Evolutionary conservation across 1,140 invertebrate species (phyloP).

Genomic region (Proctacanthus coquilletti): DNA sequence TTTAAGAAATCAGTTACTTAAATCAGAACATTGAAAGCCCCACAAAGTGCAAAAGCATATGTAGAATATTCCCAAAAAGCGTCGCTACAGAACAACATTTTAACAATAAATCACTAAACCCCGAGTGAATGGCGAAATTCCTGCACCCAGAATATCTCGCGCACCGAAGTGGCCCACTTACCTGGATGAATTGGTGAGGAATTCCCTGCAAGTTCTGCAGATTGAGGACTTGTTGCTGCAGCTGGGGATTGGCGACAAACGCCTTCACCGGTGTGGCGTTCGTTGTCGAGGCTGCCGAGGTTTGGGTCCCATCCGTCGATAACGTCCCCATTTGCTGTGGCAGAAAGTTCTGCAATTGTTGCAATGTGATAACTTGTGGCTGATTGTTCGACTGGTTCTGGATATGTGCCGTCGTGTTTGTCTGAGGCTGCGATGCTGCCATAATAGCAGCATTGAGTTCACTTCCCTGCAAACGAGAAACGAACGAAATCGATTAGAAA

Average conservation of each 20-base stretch:
- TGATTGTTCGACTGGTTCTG: constrained; percentile 6
- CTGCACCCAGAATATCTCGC: no score
- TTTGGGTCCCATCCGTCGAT: neutral
- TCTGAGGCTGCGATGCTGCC: constrained; percentile 5
- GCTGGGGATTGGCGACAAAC: neutral
- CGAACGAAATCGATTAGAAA: neutral
- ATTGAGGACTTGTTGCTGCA: constrained; percentile 6
- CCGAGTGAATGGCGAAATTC: no score
- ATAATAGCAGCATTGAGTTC: constrained; percentile 6
- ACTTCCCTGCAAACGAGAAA: constrained; percentile 5
- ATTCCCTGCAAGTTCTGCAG: constrained; percentile 22
- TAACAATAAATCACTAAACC: no score
- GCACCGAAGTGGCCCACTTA: no score
- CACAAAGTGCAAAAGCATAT: no score
- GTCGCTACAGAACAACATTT: no score
- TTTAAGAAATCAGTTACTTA: no score
- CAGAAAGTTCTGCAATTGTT: constrained; percentile 38
- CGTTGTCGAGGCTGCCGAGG: neutral
- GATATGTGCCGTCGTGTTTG: neutral
- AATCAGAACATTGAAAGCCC: no score
- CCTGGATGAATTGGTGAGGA: constrained; percentile 16
- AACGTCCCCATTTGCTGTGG: constrained; percentile 13
- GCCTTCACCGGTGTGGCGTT: neutral
- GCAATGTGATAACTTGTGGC: constrained; percentile 36
- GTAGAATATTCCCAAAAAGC: no score